Percentiles rank a stretch among this genome's conserved stretches.
These are phyloP conservation scores for Seriola aureovittata DNA, from an alignment of 2,113 vertebrate genomes.

Conservation along the genomic window DNA sequence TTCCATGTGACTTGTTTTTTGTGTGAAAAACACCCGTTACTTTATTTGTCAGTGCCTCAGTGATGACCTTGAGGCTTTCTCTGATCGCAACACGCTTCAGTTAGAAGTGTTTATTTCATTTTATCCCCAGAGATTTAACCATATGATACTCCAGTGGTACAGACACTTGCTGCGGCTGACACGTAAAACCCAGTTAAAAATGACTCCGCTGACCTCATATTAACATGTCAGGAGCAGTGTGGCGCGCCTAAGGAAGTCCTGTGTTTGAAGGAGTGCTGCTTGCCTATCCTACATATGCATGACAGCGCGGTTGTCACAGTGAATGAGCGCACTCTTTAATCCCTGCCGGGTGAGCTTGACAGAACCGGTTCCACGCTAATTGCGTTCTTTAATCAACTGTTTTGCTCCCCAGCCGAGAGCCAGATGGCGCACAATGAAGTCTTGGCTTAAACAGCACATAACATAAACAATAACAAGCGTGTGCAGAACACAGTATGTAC, in stretches of 20 bases:
- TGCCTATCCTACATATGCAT: slow-evolving; percentile 9
- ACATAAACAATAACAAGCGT: slow-evolving; percentile 37
- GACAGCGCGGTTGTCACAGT: slow-evolving; percentile 15
- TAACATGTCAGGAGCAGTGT: not conserved
- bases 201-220: not conserved
- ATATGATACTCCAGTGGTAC: not conserved
- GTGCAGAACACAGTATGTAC: slow-evolving; percentile 9
- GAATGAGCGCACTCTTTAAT: slow-evolving; percentile 41
- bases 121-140: not conserved
- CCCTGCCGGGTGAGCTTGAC: slow-evolving; percentile 39
- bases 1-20: too few relatives aligned
- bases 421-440: slow-evolving; percentile 42
- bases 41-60: too few relatives aligned
- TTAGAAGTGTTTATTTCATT: not conserved
- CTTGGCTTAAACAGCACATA: slow-evolving; percentile 20
- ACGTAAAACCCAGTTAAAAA: not conserved
- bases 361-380: slow-evolving; percentile 50
- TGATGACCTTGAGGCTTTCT: not conserved
- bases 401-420: slow-evolving; percentile 42
- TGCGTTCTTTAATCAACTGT: slow-evolving; percentile 54
- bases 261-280: not conserved
- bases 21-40: too few relatives aligned
- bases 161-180: not conserved
- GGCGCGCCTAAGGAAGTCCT: not conserved
- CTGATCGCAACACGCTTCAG: not conserved